These are phyloP conservation scores for Aphelinus atriplicis DNA, from an alignment of 1,140 invertebrate species.

Conservation along the genomic window DNA sequence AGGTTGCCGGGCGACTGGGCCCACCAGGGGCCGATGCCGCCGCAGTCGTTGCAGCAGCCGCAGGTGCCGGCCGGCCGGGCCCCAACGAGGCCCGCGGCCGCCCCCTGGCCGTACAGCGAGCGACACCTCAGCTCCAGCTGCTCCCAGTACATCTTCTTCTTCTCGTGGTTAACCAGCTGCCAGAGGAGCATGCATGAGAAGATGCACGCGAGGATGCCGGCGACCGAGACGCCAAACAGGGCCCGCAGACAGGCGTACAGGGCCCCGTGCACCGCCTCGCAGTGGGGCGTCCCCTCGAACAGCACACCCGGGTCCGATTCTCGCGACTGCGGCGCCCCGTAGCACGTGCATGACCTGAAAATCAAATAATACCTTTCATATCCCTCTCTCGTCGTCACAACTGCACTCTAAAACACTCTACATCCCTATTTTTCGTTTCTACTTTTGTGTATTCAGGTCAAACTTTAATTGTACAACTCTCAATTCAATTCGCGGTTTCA, in stretches of 20 bases:
- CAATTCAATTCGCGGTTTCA: no score
- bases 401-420: no score
- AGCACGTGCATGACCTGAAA: constrained; percentile 62
- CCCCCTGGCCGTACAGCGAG: constrained; percentile 75
- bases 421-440: no score
- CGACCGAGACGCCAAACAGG: constrained; percentile 88
- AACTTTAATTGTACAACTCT: no score
- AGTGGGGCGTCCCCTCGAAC: constrained; percentile 86
- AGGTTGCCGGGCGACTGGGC: constrained; percentile 74
- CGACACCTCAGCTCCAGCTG: constrained; percentile 85
- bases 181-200: constrained; percentile 93
- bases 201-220: constrained; percentile 88
- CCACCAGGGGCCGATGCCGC: constrained; percentile 68
- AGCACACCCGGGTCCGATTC: constrained; percentile 65
- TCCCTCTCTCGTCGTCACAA: no score
- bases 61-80: constrained; percentile 68
- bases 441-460: no score
- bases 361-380: no score
- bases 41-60: constrained; percentile 79
- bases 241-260: constrained; percentile 86
- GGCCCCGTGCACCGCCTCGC: constrained; percentile 86
- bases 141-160: constrained; percentile 94
- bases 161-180: constrained; percentile 87
- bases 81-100: constrained; percentile 63
- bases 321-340: constrained; percentile 53